Evolutionary conservation across 2,888 invertebrate species (phyloP), one percentile per base, ranked within the genome.

Genomic region (Chouioia cunea): DNA sequence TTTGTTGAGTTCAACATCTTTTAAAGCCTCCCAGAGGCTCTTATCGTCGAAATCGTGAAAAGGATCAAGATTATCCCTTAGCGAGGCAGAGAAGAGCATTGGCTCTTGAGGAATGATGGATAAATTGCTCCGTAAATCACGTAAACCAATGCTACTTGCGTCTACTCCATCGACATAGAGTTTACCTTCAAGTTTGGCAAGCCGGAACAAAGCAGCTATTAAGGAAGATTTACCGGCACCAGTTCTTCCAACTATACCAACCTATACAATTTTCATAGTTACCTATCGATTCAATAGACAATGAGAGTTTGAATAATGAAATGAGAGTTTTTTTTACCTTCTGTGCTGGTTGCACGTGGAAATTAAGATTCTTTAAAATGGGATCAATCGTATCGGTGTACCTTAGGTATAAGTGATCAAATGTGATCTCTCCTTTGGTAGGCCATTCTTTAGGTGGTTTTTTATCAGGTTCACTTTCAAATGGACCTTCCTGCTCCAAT

Each of bases 61-160:
- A 0, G 96, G 96, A 87, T 96, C 96, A 81, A 96, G 87, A 85
- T 96, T 96, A 81, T 93, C 91, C 10, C 96, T 89, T 46, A 96
- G 85, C 15, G 93, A 91, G 12, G 93, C 93, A 0, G 93, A 93
- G 84, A 97, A 96, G 22, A 96, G 85, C 27, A 96, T 91, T 0
- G 96, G 96, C 79, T 96, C 95, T 87, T 97, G 97, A 0, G 97
- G 97, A 80, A 97, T 97, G 73, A 97, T 97, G 0, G 97, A 71
- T 0, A 73, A 16, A 46, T 71, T 71, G 15, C 62, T 65, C 0
- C 73, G 67, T 6, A 73, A 43, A 22, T 71, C 68, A 3, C 46
- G 46, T 14, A 73, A 15, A 2, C 73, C 73, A 8, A 73, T 71
- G 15, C 52, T 43, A 0, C 23, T 52, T 0, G 56, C 48, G n/a